Evolutionary conservation across 1,140 invertebrate species (phyloP), one percentile per base, ranked within the genome.

Genomic region (Drosophila eugracilis): DNA sequence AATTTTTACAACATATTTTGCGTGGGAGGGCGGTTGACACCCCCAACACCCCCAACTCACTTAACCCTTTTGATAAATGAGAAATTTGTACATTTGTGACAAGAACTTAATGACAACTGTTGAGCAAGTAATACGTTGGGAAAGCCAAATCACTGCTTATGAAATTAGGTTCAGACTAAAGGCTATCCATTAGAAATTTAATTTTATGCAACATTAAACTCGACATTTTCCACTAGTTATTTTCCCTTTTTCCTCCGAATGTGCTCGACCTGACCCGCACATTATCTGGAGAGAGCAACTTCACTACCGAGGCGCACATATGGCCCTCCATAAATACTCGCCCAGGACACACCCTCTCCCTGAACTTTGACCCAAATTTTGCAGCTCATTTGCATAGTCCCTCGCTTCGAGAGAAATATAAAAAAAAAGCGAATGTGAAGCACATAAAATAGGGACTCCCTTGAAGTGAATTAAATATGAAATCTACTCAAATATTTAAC

Each of bases 381-480:
- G 47, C 53, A 26, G 52, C 81, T 69, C 81, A 84, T 84, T 84
- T 84, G 72, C 81, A 84, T 84, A 76, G 57, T 48, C 44, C 63
- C 48, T 26, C 22, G 21, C 7, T 37, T 15, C 30, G 7, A 32
- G 4, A 32, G n/a, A 37, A 39, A 39, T 12, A 32, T 12, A 32
- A 30, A 30, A 5, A 30, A 63, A 62, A 67, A 54, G 26, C 26
- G 62, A 65, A 15, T 10, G 5, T n/a, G 32, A n/a, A n/a, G n/a
- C n/a, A n/a, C n/a, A n/a, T n/a, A n/a, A n/a, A n/a, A n/a, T n/a
- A 41, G n/a, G 21, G 28, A 67, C 28, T 48, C 75, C 81, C 81
- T 74, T 77, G 36, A 76, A 77, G 84, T 80, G 75, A 86, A 86
- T 85, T 86, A 85, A 86, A 77, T 86, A 73, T 66, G 54, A 69